Conservation (phyloP, 2,888 invertebrate species). For the Gastracanthus pulcherrimus region DNA sequence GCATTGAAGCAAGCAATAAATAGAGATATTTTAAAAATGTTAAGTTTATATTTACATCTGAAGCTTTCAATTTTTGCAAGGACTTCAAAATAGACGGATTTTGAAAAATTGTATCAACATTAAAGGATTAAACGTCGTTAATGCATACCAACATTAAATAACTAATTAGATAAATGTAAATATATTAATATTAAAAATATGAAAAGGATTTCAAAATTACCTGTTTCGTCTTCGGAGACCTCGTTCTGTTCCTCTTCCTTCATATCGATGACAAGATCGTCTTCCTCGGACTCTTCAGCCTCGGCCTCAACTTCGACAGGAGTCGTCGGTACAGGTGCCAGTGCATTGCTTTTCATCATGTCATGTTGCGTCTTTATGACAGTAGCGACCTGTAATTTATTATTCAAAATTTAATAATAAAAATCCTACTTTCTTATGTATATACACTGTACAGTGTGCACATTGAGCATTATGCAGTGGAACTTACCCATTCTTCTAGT, state of each 20-base stretch:
- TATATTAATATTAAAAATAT: background rate
- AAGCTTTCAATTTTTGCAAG: too few relatives aligned
- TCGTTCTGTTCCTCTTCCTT: slow-evolving; percentile 65
- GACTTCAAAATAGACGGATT: too few relatives aligned
- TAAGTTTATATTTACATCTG: too few relatives aligned
- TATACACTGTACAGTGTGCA: background rate
- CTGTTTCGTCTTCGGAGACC: slow-evolving; percentile 53
- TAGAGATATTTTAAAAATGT: too few relatives aligned
- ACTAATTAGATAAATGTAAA: background rate
- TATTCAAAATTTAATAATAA: background rate
- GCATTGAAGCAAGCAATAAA: too few relatives aligned
- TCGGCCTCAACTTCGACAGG: slow-evolving; percentile 47
- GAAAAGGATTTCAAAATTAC: slow-evolving; percentile 49
- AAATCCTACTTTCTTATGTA: too few relatives aligned
- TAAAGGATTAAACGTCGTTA: background rate
- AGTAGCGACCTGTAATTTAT: slow-evolving; percentile 26
- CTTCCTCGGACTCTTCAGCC: slow-evolving; percentile 63
- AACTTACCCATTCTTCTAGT: slow-evolving; percentile 80
- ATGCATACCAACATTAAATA: background rate
- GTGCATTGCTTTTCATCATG: slow-evolving; percentile 64
- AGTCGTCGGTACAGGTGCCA: background rate
- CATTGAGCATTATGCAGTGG: background rate
- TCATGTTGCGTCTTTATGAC: slow-evolving; percentile 61
- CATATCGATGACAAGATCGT: slow-evolving; percentile 64
- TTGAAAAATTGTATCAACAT: too few relatives aligned